Percentiles rank a stretch among this genome's conserved stretches.
phyloP scores from a whole-genome alignment of 1,140 invertebrate species.

The Pogonomyrmex californicus region DNA sequence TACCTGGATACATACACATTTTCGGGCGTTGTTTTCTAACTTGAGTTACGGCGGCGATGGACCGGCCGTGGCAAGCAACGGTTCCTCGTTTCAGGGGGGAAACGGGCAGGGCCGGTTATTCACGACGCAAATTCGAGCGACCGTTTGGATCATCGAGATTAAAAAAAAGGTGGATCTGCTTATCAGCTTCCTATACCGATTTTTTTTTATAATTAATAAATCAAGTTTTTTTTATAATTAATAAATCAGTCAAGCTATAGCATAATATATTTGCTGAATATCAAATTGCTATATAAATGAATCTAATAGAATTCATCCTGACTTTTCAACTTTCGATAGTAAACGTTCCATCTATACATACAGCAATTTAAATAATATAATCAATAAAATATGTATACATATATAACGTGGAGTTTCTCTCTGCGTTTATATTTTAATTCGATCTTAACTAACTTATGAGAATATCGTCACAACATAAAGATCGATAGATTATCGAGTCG shows the following conservation, averaged over 20 bases:
- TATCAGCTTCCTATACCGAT: background rate
- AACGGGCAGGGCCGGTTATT: slow-evolving; percentile 10
- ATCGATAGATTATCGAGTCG: slow-evolving; percentile 8
- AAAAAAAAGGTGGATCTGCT: slow-evolving; percentile 23
- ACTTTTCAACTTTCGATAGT: background rate
- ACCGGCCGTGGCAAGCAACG: slow-evolving; percentile 59
- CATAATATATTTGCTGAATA: background rate
- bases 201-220: background rate
- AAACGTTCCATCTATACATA: background rate
- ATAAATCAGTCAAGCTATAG: background rate
- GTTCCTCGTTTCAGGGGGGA: slow-evolving; percentile 26
- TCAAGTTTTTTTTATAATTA: background rate
- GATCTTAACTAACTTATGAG: background rate
- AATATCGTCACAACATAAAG: background rate
- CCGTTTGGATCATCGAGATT: slow-evolving; percentile 45
- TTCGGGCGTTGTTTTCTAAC: slow-evolving; percentile 80
- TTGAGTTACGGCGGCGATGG: slow-evolving; percentile 81
- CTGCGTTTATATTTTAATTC: background rate
- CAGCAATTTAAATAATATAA: background rate
- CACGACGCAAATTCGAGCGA: slow-evolving; percentile 44
- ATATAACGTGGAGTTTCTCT: background rate
- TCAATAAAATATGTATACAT: background rate
- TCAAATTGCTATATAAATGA: background rate
- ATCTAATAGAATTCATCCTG: background rate
- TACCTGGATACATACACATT: slow-evolving; percentile 81